Percentiles rank a stretch among this genome's conserved stretches.
phyloP scores from a whole-genome alignment of 2,797 vertebrate species.

The Alauda arvensis region DNA sequence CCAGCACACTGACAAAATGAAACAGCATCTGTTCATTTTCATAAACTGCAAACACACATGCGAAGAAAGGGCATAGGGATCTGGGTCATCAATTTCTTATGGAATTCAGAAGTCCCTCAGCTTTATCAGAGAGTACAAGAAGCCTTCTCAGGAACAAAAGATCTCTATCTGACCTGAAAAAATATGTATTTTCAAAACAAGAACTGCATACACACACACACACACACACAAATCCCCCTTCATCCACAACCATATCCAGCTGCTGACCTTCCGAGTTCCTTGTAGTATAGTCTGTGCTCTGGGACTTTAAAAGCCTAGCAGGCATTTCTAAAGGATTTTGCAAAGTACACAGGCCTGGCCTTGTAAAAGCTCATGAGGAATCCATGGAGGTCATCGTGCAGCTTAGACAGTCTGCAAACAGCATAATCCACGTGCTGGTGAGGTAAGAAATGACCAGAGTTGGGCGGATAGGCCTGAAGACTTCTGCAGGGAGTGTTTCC shows the following conservation, averaged over 20 bases:
- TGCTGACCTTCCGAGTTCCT: constrained; percentile 16
- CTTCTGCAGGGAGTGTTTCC: constrained; percentile 17
- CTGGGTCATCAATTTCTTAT: not conserved
- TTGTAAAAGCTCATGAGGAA: constrained; percentile 54
- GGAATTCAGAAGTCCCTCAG: not conserved
- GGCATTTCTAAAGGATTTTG: constrained; percentile 54
- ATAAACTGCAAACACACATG: not conserved
- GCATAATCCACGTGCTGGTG: constrained; percentile 36
- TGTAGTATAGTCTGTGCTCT: constrained; percentile 1
- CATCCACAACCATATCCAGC: constrained; percentile 16
- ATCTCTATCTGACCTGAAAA: not conserved
- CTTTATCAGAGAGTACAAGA: not conserved
- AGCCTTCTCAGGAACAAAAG: not conserved
- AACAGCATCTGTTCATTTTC: constrained; percentile 37
- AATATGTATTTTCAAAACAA: not conserved
- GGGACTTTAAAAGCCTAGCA: constrained; percentile 48
- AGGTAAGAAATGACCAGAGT: constrained; percentile 37
- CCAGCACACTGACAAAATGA: constrained; percentile 22
- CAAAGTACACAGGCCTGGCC: constrained; percentile 40
- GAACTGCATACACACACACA: not conserved
- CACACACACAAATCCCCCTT: not conserved
- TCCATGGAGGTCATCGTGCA: constrained; percentile 35
- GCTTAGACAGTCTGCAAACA: constrained; percentile 55
- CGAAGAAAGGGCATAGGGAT: not conserved
- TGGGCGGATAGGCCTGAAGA: not conserved